Percentiles rank a stretch among this genome's conserved stretches.
phyloP scores from a whole-genome alignment of 2,888 invertebrate species.

The Drosophila hamatofila region DNA sequence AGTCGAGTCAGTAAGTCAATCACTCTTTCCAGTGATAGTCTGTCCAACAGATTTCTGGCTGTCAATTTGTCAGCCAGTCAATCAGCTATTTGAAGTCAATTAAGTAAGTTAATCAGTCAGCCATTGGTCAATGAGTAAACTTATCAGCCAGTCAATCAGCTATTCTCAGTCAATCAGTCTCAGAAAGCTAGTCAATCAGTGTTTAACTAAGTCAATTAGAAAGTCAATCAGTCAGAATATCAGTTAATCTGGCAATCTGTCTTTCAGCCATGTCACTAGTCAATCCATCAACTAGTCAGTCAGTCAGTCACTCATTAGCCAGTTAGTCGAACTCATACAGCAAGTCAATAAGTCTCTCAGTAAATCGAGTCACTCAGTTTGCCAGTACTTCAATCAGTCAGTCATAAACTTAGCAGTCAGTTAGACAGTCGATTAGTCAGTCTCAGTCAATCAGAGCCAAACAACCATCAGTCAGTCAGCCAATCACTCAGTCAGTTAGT shows the following conservation, averaged over 20 bases:
- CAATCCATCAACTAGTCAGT: constrained; percentile 2
- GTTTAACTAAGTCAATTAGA: not conserved
- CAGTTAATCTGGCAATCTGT: not conserved
- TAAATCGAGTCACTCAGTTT: not conserved
- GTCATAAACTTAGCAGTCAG: too few species aligned
- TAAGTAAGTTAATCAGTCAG: not conserved
- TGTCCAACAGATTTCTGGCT: too few species aligned
- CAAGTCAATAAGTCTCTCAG: not conserved
- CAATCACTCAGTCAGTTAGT: constrained; percentile 1
- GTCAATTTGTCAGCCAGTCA: not conserved
- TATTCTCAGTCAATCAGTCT: not conserved
- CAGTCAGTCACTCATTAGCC: not conserved
- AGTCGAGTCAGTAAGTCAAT: too few species aligned
- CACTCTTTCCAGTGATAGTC: too few species aligned
- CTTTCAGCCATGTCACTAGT: not conserved
- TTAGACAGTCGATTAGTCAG: too few species aligned
- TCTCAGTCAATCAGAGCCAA: constrained; percentile 10
- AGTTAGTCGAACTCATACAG: not conserved
- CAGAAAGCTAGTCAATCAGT: not conserved
- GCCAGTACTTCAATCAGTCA: not conserved
- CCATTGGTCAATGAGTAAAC: too few species aligned
- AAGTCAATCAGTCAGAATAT: not conserved
- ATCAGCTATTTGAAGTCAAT: not conserved
- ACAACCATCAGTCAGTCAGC: not conserved
- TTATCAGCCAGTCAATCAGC: not conserved